Conservation (phyloP, 2,888 invertebrate species). For the Dusona sp. region DNA sequence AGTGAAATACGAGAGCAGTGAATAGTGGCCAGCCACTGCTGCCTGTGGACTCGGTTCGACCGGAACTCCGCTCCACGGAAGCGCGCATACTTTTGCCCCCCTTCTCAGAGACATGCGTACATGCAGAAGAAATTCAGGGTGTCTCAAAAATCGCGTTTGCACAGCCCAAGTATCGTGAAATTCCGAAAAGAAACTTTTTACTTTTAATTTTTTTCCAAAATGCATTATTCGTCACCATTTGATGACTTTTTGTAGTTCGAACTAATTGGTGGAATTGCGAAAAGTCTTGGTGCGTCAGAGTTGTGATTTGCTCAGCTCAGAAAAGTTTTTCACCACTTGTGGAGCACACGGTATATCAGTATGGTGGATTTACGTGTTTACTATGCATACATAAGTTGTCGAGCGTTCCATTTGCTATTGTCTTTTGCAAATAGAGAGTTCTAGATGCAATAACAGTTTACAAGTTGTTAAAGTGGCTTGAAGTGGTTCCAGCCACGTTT, state of each 20-base stretch:
- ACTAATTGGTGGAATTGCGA: not conserved
- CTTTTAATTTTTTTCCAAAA: not conserved
- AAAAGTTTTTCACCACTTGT: not conserved
- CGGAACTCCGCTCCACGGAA: conserved; percentile 84
- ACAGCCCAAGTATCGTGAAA: not conserved
- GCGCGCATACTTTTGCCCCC: conserved; percentile 77
- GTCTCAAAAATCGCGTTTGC: not conserved
- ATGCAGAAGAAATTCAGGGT: not conserved
- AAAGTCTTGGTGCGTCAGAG: no score
- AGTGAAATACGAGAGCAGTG: conserved; percentile 66
- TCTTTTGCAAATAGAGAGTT: conserved; percentile 6
- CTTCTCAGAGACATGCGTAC: conserved; percentile 54
- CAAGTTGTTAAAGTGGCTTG: not conserved
- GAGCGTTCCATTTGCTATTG: conserved; percentile 21
- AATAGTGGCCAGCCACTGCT: conserved; percentile 64
- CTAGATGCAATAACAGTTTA: not conserved
- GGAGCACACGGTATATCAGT: not conserved
- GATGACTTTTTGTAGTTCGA: not conserved
- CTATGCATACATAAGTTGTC: conserved; percentile 29
- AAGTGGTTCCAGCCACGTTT: not conserved
- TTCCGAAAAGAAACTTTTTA: not conserved
- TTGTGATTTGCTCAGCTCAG: not conserved
- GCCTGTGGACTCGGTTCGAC: conserved; percentile 75
- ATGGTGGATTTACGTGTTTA: conserved; percentile 5
- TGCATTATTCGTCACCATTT: not conserved